Evolutionary conservation across 2,113 vertebrate species (phyloP), one percentile per base, ranked within the genome.

Genomic region (Pungitius pungitius): DNA sequence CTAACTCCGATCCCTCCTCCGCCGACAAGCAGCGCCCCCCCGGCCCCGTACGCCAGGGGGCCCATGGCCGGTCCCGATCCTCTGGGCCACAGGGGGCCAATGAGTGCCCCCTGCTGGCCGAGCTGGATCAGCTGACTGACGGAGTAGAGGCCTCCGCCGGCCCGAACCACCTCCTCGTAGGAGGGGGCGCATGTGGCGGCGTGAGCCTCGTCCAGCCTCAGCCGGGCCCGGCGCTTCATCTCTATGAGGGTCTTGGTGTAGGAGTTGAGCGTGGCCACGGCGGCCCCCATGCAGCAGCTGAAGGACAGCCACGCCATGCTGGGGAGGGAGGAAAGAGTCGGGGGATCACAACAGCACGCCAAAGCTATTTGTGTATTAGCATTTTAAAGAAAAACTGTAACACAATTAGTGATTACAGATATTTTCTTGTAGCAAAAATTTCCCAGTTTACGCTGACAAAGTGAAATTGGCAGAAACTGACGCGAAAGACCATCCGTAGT

Each of bases 281-380:
- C 93, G 0, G 95, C 94, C 0, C 93, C 94, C 95, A 96, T 95
- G 85, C 95, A 96, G 51, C 94, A 94, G 57, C 94, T 95, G 77
- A 96, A 96, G 13, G 95, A 96, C 64, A 95, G 89, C 95, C 95
- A 96, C 0, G 95, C 95, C 89, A 95, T 77, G 37, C 95, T 95
- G 85, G 22, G 9, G 67, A 37, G n/a, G 12, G 86, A 24, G 71
- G 45, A 26, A 57, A 74, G 10, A 24, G 11, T 10, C 26, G 6
- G 18, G 6, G 15, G 24, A 22, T 54, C 22, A 54, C 22, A 14
- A 2, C 49, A 10, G 22, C n/a, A 58, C 5, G 49, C 11, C 6
- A 54, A 14, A 5, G 22, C 51, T 12, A 24, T 13, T 52, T 7
- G 13, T 3, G 30, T 35, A 35, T 55, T 24, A n/a, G 30, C 30